Evolutionary conservation across 1,140 invertebrate species (phyloP).

Genomic region (Drosophila watanabei): DNA sequence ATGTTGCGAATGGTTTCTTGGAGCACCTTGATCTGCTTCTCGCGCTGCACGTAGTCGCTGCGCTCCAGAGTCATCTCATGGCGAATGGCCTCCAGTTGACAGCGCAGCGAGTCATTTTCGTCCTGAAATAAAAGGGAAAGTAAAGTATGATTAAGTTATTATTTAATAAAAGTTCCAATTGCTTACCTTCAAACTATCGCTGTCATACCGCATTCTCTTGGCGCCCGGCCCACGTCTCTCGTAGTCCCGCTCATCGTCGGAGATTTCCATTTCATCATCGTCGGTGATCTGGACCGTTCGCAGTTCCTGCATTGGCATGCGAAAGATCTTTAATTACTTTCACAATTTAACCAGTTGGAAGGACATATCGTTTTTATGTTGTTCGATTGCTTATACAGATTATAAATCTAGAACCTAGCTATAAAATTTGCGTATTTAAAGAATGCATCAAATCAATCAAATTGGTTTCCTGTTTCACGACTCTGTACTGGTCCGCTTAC

Average conservation of each 20-base stretch:
- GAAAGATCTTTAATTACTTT: constrained; percentile 40
- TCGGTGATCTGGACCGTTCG: constrained; percentile 90
- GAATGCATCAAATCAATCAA: constrained; percentile 64
- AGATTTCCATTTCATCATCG: constrained; percentile 86
- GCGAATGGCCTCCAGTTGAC: constrained; percentile 97
- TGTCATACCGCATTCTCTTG: constrained; percentile 79
- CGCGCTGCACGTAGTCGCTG: constrained; percentile 87
- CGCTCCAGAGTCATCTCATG: constrained; percentile 93
- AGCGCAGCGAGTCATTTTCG: constrained; percentile 94
- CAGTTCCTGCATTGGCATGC: constrained; percentile 89
- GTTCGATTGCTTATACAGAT: constrained; percentile 39
- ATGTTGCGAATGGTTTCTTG: constrained; percentile 93
- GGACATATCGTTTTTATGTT: constrained; percentile 6
- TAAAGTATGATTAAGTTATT: neutral
- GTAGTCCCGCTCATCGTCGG: constrained; percentile 85
- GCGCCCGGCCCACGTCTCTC: constrained; percentile 56
- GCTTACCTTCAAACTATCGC: constrained; percentile 76
- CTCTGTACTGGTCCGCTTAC: constrained; percentile 66
- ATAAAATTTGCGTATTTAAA: constrained; percentile 68
- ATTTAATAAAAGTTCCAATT: neutral
- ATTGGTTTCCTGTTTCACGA: constrained; percentile 49
- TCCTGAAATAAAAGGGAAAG: constrained; percentile 86
- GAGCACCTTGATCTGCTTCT: constrained; percentile 85
- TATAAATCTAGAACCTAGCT: constrained; percentile 61
- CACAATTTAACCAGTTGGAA: constrained; percentile 7